Percentiles rank a stretch among this genome's conserved stretches.
Conservation (phyloP, 2,113 vertebrate genomes). For the Microcebus tavaratra region DNA sequence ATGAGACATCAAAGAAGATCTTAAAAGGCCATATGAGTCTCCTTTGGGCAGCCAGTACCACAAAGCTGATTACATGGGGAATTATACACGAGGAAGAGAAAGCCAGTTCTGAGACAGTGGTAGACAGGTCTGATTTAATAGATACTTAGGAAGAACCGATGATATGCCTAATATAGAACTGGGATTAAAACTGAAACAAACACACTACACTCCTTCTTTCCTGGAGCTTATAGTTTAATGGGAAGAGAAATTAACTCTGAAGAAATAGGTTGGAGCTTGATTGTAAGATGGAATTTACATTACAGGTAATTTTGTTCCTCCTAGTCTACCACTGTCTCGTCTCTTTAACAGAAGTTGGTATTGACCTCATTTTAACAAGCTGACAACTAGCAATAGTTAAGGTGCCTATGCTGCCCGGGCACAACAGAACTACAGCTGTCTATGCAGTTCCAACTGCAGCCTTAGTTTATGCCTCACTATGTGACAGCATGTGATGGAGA, state of each 20-base stretch:
- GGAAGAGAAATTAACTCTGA: background rate
- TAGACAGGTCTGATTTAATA: background rate
- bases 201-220: background rate
- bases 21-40: background rate
- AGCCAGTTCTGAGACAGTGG: background rate
- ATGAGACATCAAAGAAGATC: background rate
- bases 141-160: background rate
- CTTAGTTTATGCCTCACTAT: background rate
- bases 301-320: background rate
- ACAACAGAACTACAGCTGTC: background rate
- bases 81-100: background rate
- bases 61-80: background rate
- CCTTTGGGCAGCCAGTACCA: background rate
- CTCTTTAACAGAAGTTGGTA: background rate
- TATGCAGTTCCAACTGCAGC: background rate
- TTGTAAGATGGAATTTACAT: background rate
- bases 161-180: background rate
- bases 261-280: background rate
- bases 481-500: background rate
- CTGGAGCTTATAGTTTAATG: background rate
- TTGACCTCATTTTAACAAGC: background rate
- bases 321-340: background rate
- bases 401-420: background rate
- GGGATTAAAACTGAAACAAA: background rate
- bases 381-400: background rate